Evolutionary conservation across 2,113 vertebrate genomes (phyloP).

Genomic region (Arothron firmamentum): DNA sequence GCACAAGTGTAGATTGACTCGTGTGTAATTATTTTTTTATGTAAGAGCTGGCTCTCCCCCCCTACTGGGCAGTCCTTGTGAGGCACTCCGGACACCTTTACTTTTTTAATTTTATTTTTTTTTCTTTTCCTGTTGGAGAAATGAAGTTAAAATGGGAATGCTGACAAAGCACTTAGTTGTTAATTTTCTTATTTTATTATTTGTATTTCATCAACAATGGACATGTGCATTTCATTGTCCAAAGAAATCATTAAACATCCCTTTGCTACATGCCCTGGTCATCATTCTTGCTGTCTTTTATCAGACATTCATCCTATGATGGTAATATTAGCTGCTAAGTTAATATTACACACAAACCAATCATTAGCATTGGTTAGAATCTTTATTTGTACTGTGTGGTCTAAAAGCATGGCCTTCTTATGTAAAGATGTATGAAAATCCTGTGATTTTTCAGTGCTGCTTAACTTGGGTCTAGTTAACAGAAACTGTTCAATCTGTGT

Average conservation of each 20-base stretch:
- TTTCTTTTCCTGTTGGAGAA: slow-evolving; percentile 29
- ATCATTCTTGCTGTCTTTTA: slow-evolving; percentile 70
- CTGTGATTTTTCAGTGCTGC: slow-evolving; percentile 46
- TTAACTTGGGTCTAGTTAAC: slow-evolving; percentile 45
- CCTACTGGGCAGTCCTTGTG: slow-evolving; percentile 48
- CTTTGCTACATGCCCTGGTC: slow-evolving; percentile 73
- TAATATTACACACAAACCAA: slow-evolving; percentile 56
- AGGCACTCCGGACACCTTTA: slow-evolving; percentile 35
- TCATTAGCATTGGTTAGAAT: slow-evolving; percentile 35
- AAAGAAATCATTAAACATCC: slow-evolving; percentile 76
- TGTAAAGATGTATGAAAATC: slow-evolving; percentile 47
- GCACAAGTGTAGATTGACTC: slow-evolving; percentile 24
- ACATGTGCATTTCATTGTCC: slow-evolving; percentile 74
- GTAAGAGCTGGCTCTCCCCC: slow-evolving; percentile 60
- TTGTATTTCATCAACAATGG: slow-evolving; percentile 66
- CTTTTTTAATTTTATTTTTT: slow-evolving; percentile 45
- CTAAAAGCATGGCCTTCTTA: slow-evolving; percentile 61
- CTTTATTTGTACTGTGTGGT: slow-evolving; percentile 45
- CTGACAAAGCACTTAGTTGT: slow-evolving; percentile 48
- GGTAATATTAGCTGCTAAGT: slow-evolving; percentile 61
- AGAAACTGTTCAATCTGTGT: slow-evolving; percentile 40
- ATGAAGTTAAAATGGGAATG: slow-evolving; percentile 58
- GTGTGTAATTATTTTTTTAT: slow-evolving; percentile 1
- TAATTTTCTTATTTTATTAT: slow-evolving; percentile 60
- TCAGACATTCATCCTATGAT: slow-evolving; percentile 43